Conservation (phyloP, 2,113 vertebrate genomes). For the Mixornis gularis region DNA sequence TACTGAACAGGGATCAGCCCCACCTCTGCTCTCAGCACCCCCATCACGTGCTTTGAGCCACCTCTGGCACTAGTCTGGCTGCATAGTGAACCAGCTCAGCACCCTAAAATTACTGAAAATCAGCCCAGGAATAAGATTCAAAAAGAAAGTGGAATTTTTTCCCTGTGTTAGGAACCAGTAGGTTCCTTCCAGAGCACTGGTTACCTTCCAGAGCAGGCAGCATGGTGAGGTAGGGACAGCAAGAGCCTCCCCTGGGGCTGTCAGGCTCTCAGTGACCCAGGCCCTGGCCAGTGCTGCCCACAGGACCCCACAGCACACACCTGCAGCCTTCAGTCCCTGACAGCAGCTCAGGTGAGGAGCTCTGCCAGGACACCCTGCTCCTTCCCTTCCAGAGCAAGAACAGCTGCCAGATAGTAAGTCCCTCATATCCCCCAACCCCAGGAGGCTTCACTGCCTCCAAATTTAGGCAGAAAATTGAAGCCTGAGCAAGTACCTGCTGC, state of each 20-base stretch:
- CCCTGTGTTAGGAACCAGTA: not conserved
- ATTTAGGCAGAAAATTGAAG: not conserved
- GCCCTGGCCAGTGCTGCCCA: rapidly evolving
- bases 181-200: not conserved
- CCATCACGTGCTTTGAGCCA: not conserved
- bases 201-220: not conserved
- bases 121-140: not conserved
- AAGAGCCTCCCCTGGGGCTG: rapidly evolving
- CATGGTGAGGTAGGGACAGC: rapidly evolving
- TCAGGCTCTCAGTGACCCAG: rapidly evolving
- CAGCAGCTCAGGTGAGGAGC: not conserved
- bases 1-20: rapidly evolving
- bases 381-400: not conserved
- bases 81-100: not conserved
- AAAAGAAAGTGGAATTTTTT: not conserved
- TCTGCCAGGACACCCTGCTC: not conserved
- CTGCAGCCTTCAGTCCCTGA: not conserved
- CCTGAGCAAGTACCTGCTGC: not conserved
- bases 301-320: not conserved
- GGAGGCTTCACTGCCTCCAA: not conserved
- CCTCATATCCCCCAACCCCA: too few species aligned
- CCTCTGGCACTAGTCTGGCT: not conserved
- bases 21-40: not conserved
- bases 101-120: not conserved
- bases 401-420: not conserved